Evolutionary conservation across 2,797 vertebrate species (phyloP).

Genomic region (Characodon lateralis): DNA sequence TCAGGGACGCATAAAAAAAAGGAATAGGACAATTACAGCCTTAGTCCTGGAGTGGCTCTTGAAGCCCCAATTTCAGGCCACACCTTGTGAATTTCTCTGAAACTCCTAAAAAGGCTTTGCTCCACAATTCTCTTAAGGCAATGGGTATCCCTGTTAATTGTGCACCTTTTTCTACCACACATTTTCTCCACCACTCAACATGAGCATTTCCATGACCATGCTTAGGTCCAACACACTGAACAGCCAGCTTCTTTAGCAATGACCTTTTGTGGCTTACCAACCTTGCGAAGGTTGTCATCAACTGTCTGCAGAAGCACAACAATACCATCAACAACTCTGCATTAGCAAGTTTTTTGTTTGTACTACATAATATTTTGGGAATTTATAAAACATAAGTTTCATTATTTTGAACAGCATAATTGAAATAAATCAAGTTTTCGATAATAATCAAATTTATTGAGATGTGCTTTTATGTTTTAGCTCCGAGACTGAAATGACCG

Average conservation of each 20-base stretch:
- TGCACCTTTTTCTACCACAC: background rate
- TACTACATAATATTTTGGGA: background rate
- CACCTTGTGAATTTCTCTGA: background rate
- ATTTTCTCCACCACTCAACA: background rate
- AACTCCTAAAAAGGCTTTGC: background rate
- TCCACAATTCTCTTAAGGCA: too few relatives aligned
- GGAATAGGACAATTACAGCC: too few relatives aligned
- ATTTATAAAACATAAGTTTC: background rate
- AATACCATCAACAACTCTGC: too few relatives aligned
- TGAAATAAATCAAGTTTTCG: too few relatives aligned
- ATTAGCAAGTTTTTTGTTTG: too few relatives aligned
- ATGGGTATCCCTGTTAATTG: background rate
- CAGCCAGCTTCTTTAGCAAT: background rate
- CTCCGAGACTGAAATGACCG: background rate
- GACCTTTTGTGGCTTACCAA: background rate
- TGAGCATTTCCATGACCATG: background rate
- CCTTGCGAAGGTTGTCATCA: too few relatives aligned
- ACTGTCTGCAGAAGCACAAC: too few relatives aligned
- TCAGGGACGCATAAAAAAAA: too few relatives aligned
- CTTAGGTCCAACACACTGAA: background rate
- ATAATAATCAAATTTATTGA: background rate
- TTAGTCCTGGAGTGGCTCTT: too few relatives aligned
- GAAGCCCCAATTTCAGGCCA: background rate
- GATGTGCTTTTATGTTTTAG: background rate
- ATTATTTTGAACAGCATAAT: background rate